Evolutionary conservation across 2,797 vertebrate genomes (phyloP), one percentile per base, ranked within the genome.

Genomic region (Steatocranus sp.): DNA sequence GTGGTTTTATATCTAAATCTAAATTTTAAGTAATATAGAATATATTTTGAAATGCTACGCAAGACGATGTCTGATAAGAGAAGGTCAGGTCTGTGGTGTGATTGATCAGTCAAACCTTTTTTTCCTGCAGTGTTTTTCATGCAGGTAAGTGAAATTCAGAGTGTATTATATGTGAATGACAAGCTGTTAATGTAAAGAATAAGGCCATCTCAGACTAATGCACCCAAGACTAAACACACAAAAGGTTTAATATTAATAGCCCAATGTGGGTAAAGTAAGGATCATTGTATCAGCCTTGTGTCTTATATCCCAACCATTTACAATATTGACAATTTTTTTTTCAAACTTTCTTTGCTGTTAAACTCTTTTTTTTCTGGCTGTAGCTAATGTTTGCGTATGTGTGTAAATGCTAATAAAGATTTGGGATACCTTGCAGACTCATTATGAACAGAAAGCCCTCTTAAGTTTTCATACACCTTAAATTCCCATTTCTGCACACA

Each of bases 361-460:
- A 83, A 58, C 49, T 81, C 61, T 66, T 48, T 34, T 83, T 58
- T 79, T 78, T 73, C 79, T 80, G 50, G 81, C 78, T 86, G n/a
- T 66, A 76, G 66, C 68, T 86, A 90, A 92, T 92, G 94, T 81
- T 78, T 86, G 75, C 32, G 18, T 76, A 80, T 78, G 58, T 41
- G 20, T 68, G 38, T 25, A 56, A 84, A 86, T 66, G 63, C 68
- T 87, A 81, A 87, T 89, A 89, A 53, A 58, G 74, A 82, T 87
- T 73, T 92, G 80, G 84, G 87, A 90, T 63, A 74, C 68, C 43
- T 7, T 78, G 82, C 43, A 27, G 78, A 83, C 86, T 90, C 91
- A 92, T 92, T 86, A 91, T 86, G 68, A 82, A 74, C 87, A 53
- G 74, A 86, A 87, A 82, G 76, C 70, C 84, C 86, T 80, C 78